These are phyloP conservation scores for Calyptomena viridis DNA, from an alignment of 2,113 vertebrate species.

Conservation along the genomic window DNA sequence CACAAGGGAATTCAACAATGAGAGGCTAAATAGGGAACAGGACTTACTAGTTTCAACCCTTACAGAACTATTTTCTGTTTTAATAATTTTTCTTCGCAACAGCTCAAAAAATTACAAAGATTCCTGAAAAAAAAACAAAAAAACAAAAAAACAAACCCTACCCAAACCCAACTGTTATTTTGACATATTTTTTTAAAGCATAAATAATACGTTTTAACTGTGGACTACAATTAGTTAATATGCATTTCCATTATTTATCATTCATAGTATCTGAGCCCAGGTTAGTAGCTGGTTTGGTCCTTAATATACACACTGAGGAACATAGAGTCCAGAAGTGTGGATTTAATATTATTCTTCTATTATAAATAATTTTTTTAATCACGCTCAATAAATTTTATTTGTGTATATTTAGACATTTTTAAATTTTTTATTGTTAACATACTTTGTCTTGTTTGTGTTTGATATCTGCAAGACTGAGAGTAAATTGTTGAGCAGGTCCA, in stretches of 20 bases:
- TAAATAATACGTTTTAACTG: not conserved
- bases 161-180: not conserved
- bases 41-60: not conserved
- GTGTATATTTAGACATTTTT: not conserved
- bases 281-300: not conserved
- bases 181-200: not conserved
- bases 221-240: not conserved
- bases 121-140: not conserved
- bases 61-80: not conserved
- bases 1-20: not conserved
- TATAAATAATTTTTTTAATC: not conserved
- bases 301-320: not conserved
- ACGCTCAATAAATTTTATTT: not conserved
- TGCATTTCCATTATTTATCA: not conserved
- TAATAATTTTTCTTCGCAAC: rapidly evolving
- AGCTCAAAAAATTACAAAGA: not conserved
- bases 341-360: not conserved
- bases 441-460: not conserved
- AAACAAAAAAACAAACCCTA: not conserved
- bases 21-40: not conserved
- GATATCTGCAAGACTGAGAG: not conserved
- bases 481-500: not conserved
- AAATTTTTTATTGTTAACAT: not conserved
- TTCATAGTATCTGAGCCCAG: not conserved
- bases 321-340: not conserved